phyloP scores from a whole-genome alignment of 2,797 vertebrate genomes.

The Sciurus carolinensis region DNA sequence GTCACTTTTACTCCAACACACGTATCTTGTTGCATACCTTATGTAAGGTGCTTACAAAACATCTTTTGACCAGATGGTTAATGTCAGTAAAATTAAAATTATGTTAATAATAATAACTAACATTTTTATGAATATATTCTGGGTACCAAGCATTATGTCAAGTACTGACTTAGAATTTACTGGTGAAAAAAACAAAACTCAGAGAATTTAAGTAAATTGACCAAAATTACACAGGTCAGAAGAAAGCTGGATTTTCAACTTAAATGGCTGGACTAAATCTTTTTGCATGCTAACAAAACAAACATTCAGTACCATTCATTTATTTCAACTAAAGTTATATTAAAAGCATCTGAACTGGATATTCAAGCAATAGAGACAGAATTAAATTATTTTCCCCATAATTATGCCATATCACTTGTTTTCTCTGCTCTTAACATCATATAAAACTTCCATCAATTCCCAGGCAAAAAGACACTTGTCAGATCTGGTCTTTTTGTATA shows the following conservation, averaged over 20 bases:
- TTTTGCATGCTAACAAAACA: slow-evolving; percentile 39
- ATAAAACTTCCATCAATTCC: neutral
- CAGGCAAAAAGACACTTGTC: neutral
- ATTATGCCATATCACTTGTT: neutral
- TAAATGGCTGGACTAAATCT: slow-evolving; percentile 38
- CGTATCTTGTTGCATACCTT: neutral
- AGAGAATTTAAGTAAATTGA: slow-evolving; percentile 6
- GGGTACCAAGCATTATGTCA: neutral
- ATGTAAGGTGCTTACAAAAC: neutral
- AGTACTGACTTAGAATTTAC: slow-evolving; percentile 4
- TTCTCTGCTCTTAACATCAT: slow-evolving; percentile 4
- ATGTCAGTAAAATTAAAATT: neutral
- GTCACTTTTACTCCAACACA: neutral
- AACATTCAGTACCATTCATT: slow-evolving; percentile 32
- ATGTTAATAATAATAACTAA: neutral
- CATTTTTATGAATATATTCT: neutral
- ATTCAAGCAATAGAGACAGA: neutral
- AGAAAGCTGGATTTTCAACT: neutral
- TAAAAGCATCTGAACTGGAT: slow-evolving; percentile 3
- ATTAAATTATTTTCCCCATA: neutral
- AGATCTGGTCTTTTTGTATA: neutral
- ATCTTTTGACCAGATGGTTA: neutral
- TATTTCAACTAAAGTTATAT: slow-evolving; percentile 53
- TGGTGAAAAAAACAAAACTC: neutral
- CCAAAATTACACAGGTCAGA: neutral